These are phyloP conservation scores for Cyclophora punctaria DNA, from an alignment of 2,888 invertebrate genomes.

Conservation along the genomic window DNA sequence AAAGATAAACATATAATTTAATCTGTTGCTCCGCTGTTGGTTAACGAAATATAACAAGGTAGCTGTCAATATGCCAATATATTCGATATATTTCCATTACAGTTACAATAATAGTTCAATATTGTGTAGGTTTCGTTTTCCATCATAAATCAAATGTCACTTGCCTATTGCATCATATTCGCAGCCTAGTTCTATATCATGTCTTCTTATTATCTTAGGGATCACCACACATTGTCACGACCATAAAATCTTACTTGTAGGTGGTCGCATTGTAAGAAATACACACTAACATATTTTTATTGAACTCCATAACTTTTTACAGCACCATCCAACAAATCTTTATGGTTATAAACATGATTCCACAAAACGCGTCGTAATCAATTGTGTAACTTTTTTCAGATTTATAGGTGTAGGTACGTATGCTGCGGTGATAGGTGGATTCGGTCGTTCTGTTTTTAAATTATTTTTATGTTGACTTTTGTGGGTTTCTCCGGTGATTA, in stretches of 20 bases:
- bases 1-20: too few species aligned
- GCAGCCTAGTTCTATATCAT: slow-evolving; percentile 35
- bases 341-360: slow-evolving; percentile 37
- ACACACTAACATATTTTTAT: slow-evolving; percentile 59
- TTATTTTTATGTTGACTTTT: slow-evolving; percentile 20
- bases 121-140: too few species aligned
- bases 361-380: slow-evolving; percentile 34
- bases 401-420: slow-evolving; percentile 20
- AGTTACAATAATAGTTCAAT: too few species aligned
- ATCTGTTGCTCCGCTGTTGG: too few species aligned
- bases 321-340: slow-evolving; percentile 47
- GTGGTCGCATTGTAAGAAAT: slow-evolving; percentile 44
- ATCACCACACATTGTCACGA: slow-evolving; percentile 31
- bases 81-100: too few species aligned
- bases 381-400: slow-evolving; percentile 32
- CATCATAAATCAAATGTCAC: too few species aligned
- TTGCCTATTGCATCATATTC: slow-evolving; percentile 8
- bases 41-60: too few species aligned
- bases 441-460: slow-evolving; percentile 16
- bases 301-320: slow-evolving; percentile 57
- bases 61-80: too few species aligned
- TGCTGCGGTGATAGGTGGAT: slow-evolving; percentile 22
- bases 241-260: slow-evolving; percentile 48
- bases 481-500: slow-evolving; percentile 12
- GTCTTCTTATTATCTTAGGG: slow-evolving; percentile 31